Percentiles rank a stretch among this genome's conserved stretches.
Evolutionary conservation across 2,888 invertebrate genomes (phyloP).

Genomic region (Nomada ferruginata): DNA sequence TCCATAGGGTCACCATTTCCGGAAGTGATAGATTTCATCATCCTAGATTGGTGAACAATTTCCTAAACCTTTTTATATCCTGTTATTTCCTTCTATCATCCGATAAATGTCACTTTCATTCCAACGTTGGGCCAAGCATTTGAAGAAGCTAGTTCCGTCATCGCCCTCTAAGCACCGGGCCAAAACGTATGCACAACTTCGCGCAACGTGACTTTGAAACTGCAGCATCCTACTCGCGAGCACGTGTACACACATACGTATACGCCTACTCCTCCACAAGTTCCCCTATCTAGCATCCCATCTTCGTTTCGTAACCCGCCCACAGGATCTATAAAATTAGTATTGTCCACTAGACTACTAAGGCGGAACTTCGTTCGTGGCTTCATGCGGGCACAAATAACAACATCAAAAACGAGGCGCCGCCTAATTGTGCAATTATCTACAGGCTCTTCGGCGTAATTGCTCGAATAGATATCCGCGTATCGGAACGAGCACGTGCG

Average conservation of each 20-base stretch:
- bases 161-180: background rate
- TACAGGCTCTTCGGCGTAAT: conserved; percentile 13
- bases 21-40: background rate
- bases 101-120: too few species aligned
- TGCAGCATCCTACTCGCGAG: background rate
- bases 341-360: background rate
- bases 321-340: conserved; percentile 6
- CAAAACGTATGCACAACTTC: background rate
- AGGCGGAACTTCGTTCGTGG: background rate
- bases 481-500: conserved; percentile 1
- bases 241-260: too few species aligned
- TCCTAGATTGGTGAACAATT: background rate
- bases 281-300: background rate
- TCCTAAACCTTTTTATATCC: background rate
- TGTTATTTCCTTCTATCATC: background rate
- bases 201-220: conserved; percentile 18
- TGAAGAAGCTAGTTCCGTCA: background rate
- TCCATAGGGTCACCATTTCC: conserved; percentile 18
- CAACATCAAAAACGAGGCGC: background rate
- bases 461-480: conserved; percentile 1
- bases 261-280: background rate
- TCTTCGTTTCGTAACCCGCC: conserved; percentile 14
- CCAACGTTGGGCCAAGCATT: too few species aligned
- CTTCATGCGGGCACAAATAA: conserved; percentile 9
- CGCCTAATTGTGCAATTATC: conserved; percentile 25